Conservation (phyloP, 2,113 vertebrate species). For the Eulemur rufifrons region DNA sequence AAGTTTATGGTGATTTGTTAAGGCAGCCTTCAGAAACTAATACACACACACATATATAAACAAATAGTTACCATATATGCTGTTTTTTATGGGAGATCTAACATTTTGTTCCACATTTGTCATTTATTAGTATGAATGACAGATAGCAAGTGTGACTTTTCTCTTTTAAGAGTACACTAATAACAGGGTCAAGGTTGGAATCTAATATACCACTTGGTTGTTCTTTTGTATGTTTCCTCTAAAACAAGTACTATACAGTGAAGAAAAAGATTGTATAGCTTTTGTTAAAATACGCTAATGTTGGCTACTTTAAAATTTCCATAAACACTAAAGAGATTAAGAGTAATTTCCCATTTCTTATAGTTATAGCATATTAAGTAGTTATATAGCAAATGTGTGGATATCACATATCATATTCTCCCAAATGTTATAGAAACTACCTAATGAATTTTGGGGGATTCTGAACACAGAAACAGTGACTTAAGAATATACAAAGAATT, state of each 20-base stretch:
- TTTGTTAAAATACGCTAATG: background rate
- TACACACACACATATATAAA: background rate
- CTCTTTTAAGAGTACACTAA: slow-evolving; percentile 2
- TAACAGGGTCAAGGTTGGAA: background rate
- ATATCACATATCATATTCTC: background rate
- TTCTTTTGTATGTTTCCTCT: background rate
- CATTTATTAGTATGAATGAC: background rate
- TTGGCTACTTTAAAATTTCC: background rate
- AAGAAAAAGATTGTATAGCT: background rate
- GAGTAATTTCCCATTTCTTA: background rate
- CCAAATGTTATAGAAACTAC: background rate
- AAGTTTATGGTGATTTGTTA: background rate
- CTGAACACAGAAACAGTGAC: background rate
- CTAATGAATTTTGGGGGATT: background rate
- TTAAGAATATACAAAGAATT: background rate
- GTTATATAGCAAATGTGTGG: background rate
- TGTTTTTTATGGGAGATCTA: background rate
- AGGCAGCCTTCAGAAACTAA: background rate
- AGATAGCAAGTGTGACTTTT: background rate
- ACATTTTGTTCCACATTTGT: background rate
- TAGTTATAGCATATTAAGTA: background rate
- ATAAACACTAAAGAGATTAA: background rate
- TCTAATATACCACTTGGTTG: background rate
- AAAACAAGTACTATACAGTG: background rate
- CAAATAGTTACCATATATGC: background rate